Evolutionary conservation across 2,113 vertebrate genomes (phyloP), one percentile per base, ranked within the genome.

Genomic region (Gambusia holbrooki): DNA sequence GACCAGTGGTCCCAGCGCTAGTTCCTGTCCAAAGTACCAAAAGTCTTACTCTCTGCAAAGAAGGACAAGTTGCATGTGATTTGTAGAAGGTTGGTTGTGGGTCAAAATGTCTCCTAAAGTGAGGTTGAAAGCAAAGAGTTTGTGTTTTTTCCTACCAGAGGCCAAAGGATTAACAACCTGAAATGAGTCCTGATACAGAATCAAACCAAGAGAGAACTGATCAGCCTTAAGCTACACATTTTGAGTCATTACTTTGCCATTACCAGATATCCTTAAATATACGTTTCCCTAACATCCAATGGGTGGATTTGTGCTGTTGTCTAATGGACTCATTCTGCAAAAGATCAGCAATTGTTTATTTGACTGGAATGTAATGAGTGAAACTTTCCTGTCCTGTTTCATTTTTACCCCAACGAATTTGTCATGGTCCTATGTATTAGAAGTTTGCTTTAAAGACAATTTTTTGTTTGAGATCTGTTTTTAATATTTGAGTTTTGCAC

Each of bases 101-200:
- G 84, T 62, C 15, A 60, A 8, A 14, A 86, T 29, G 48, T 80
- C 40, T 62, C 65, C 73, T 54, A 83, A 32, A 10, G 73, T 77
- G 7, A 83, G 19, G 28, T 80, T 83, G 19, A 80, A 35, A 0
- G 81, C 84, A 1, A 86, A 32, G 12, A 82, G 14, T 22, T 85
- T 82, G 19, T 82, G 83, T 60, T 85, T 82, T 69, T 85, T 82
- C 28, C 33, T 75, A 0, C 32, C 32, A 0, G 32, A 32, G 0
- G 68, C 71, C 4, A 82, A 64, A 1, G 62, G 76, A 13, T 79
- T 85, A 1, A 33, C 79, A 8, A 79, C 64, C 15, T 85, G 76
- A 79, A 85, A 85, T 1, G 62, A 5, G 68, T 79, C 79, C 19
- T 78, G 74, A 45, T 78, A 81, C 7, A 84, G 48, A 5, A 84